Conservation (phyloP, 2,888 invertebrate species). For the Diarsia rubi region DNA sequence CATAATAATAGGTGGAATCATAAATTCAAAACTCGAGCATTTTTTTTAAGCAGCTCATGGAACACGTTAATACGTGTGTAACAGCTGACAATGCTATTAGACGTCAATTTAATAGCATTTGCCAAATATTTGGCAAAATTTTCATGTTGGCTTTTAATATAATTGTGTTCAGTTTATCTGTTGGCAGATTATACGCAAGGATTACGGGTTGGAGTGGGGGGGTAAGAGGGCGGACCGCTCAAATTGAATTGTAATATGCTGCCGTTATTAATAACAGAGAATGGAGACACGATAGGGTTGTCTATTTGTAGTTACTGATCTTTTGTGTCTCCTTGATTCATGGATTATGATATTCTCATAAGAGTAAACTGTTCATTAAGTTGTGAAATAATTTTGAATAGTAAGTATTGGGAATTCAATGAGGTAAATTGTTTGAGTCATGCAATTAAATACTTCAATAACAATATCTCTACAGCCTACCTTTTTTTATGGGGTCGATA, state of each 20-base stretch:
- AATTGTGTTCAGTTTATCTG: conserved; percentile 89
- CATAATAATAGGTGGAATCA: background rate
- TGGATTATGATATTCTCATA: background rate
- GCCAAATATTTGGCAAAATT: conserved; percentile 83
- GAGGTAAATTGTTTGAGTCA: background rate
- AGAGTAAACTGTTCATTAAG: background rate
- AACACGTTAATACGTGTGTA: conserved; percentile 61
- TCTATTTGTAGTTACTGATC: conserved; percentile 2
- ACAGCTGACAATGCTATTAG: conserved; percentile 84
- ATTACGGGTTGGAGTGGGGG: conserved; percentile 75
- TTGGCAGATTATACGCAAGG: conserved; percentile 78
- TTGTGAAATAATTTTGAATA: background rate
- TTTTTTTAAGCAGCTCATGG: conserved; percentile 35
- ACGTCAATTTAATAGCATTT: conserved; percentile 79
- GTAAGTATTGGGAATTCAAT: background rate
- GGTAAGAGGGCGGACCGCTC: conserved; percentile 77
- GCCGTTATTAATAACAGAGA: conserved; percentile 87
- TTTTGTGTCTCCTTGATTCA: background rate
- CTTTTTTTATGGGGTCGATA: too few species aligned
- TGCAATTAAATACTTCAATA: background rate
- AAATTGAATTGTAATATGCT: conserved; percentile 90
- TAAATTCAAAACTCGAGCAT: conserved; percentile 6
- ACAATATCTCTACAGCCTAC: background rate
- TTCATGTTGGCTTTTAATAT: conserved; percentile 89
- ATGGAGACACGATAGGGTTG: conserved; percentile 77